A percentile compares a stretch with the other conserved stretches of the same genome.
These are phyloP conservation scores for Aegithalos caudatus DNA, from an alignment of 2,113 vertebrate species.

Conservation along the genomic window DNA sequence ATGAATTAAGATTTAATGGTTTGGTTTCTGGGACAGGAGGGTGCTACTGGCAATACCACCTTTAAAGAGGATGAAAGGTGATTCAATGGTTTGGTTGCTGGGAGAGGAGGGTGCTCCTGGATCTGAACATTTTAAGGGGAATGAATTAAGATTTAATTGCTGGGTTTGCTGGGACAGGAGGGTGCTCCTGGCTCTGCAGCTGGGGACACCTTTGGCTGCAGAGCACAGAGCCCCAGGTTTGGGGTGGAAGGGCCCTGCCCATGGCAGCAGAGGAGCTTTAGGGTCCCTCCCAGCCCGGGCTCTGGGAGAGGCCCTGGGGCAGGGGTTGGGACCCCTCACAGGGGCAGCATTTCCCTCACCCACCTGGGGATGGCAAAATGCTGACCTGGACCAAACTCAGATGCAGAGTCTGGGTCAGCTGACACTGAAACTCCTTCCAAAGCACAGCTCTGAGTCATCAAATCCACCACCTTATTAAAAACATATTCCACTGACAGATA, in stretches of 20 bases:
- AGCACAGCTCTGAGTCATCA: not conserved
- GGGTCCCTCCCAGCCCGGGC: too few species aligned
- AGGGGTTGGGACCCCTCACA: not conserved
- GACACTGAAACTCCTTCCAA: not conserved
- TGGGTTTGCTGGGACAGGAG: not conserved
- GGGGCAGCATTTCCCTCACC: not conserved
- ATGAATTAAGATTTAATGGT: too few species aligned
- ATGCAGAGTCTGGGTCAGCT: not conserved
- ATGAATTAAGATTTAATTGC: not conserved
- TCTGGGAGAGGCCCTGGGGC: not conserved
- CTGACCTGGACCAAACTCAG: not conserved
- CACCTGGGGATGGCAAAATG: fast-evolving
- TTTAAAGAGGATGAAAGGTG: too few species aligned
- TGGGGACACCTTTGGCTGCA: not conserved
- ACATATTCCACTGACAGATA: not conserved
- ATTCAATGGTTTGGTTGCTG: too few species aligned
- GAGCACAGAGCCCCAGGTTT: not conserved
- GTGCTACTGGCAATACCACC: too few species aligned
- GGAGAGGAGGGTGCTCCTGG: too few species aligned
- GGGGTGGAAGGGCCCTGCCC: not conserved
- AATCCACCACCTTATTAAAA: not conserved
- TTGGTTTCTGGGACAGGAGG: too few species aligned
- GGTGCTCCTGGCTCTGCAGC: too few species aligned
- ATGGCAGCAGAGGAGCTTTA: fast-evolving
- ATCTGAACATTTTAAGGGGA: not conserved